Base-by-base conservation (phyloP, 2,888 invertebrate species). In the Phrixothrix hirtus region DNA sequence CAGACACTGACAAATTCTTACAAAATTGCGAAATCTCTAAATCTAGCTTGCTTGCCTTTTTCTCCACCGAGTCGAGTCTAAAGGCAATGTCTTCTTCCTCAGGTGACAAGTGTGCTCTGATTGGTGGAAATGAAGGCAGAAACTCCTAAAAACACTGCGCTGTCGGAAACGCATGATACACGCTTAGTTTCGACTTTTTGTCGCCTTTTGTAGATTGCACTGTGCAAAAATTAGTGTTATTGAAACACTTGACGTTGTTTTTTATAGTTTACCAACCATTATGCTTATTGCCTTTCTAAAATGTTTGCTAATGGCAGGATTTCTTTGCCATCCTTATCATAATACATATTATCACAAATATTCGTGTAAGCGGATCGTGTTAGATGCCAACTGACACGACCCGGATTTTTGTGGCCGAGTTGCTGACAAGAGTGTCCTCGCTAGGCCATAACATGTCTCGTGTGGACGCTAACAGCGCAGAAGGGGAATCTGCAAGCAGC, bases 381-480 rank as follows among this genome's bases (percentile, higher is more conserved):
- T 65, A 64, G 67, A 58, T 64, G 9, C 65, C 69, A 67, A 69
- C 63, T 66, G 64, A 64, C 59, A 63, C 58, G 57, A 51, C 44
- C 37, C 32, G 52, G 43, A 32, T 67, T 69, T 66, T 66, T 63
- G 65, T 62, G 66, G 32, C 57, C 59, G 55, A 55, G 53, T 62
- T 64, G 66, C 63, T 64, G 59, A 66, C 62, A 57, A 59, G 52
- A 62, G 68, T 67, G 64, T 64, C 61, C 63, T 68, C 65, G 56
- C 75, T 85, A 91, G 92, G 92, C 83, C 92, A 92, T 85, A 91
- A 92, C 83, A 82, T 91, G 83, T 90, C 92, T 76, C 90, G 91
- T 79, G 87, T 83, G 73, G 92, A 92, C 78, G 89, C 88, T 69
- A 90, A 88, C 81, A 92, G 91, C 76, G 83, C 88, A 69, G 88